Evolutionary conservation across 2,113 vertebrate genomes (phyloP).

Genomic region (Mesocricetus auratus): DNA sequence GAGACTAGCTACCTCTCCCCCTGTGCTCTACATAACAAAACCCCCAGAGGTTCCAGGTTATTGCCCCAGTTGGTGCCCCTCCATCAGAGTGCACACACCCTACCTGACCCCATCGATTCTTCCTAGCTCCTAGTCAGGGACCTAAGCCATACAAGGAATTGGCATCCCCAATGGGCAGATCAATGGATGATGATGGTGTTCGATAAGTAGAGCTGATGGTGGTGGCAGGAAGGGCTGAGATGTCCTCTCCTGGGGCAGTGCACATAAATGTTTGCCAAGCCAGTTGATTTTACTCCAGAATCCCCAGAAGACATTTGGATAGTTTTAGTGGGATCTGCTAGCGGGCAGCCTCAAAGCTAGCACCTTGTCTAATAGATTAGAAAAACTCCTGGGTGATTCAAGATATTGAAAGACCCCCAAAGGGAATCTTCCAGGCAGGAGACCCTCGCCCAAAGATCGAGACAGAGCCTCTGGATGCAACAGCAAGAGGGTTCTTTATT

Average conservation of each 20-base stretch:
- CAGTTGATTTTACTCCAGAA: not conserved
- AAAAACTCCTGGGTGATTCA: not conserved
- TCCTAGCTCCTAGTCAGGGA: not conserved
- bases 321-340: not conserved
- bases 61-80: not conserved
- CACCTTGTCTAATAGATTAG: not conserved
- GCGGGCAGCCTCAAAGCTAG: not conserved
- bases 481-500: too few relatives aligned
- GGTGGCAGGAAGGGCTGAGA: not conserved
- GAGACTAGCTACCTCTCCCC: not conserved
- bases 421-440: too few relatives aligned
- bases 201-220: not conserved
- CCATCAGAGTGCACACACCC: not conserved
- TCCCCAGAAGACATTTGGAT: not conserved
- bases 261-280: not conserved
- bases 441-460: too few relatives aligned
- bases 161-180: not conserved
- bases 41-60: not conserved
- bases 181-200: accelerated
- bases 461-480: too few relatives aligned
- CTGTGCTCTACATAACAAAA: too few relatives aligned
- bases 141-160: not conserved
- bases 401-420: too few relatives aligned
- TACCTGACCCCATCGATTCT: not conserved
- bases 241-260: accelerated